Evolutionary conservation across 92 coral and sea anemone genomes (phyloP).

Genomic region (Heliopora coerulea): DNA sequence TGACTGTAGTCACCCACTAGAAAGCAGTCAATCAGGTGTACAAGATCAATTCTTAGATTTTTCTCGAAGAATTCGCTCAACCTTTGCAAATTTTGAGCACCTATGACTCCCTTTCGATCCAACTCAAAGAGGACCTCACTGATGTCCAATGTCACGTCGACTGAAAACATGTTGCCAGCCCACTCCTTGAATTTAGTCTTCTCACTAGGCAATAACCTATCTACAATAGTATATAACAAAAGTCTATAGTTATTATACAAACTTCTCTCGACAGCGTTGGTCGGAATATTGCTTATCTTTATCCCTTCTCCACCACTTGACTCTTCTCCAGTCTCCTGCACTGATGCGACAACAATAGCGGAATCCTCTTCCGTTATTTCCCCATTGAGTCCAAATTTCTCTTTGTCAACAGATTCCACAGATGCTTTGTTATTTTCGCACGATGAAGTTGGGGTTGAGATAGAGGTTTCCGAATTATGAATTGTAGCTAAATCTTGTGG

Average conservation of each 20-base stretch:
- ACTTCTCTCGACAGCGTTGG: not conserved
- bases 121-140: not conserved
- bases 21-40: constrained; percentile 18
- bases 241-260: not conserved
- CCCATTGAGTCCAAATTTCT: too few relatives aligned
- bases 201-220: not conserved
- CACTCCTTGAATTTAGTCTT: not conserved
- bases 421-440: too few relatives aligned
- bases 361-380: too few relatives aligned
- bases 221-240: not conserved
- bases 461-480: too few relatives aligned
- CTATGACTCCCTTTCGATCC: constrained; percentile 29
- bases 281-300: not conserved
- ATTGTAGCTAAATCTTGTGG: too few relatives aligned
- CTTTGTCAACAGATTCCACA: too few relatives aligned
- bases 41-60: constrained; percentile 17
- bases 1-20: constrained; percentile 10
- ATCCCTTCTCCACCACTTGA: not conserved
- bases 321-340: not conserved
- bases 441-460: too few relatives aligned
- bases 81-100: not conserved
- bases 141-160: not conserved
- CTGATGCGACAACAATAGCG: too few relatives aligned
- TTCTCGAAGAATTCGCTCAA: not conserved
- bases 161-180: not conserved